Evolutionary conservation across 2,113 vertebrate genomes (phyloP), one percentile per base, ranked within the genome.

Genomic region (Tamias sibiricus): DNA sequence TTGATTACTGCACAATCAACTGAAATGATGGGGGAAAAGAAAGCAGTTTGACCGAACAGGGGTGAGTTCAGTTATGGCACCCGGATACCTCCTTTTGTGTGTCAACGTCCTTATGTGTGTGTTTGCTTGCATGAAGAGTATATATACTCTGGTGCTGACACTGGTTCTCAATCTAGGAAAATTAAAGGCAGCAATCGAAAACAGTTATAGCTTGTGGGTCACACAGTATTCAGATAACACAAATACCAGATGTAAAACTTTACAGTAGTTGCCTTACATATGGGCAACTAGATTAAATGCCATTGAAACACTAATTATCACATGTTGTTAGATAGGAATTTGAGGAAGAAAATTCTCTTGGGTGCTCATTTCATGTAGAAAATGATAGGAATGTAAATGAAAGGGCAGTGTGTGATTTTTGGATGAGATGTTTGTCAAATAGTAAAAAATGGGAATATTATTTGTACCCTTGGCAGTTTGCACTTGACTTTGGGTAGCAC

Each of bases 21-120:
- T 62, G 93, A 94, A 97, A 96, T 59, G 85, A 87, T 74, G 72
- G 64, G 88, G 85, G 40, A 57, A 71, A 49, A 80, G 76, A 37
- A 71, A 54, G 37, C 76, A n/a, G 66, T 35, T 69, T 32, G 76
- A 49, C 17, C 37, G 6, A 40, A 54, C 22, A 49, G 49, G 26
- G 40, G 47, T 37, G 24, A 90, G 72, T 69, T 95, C 49, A 35
- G 40, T 42, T 75, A 59, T 44, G 44, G 76, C 2, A 32, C 17
- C 17, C 5, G 44, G 75, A 42, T 10, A 40, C 28, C n/a, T 52
- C 17, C 26, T 87, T 79, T 77, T 79, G 62, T 96, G 37, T 75
- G 30, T 64, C 28, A 2, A 13, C 11, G 47, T 80, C 24, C 22
- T 4, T 35, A 12, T 90, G 68, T 24, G 80, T 75, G 20, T 40